These are phyloP conservation scores for Microcaecilia unicolor DNA, from an alignment of 2,797 vertebrate genomes.

Conservation along the genomic window DNA sequence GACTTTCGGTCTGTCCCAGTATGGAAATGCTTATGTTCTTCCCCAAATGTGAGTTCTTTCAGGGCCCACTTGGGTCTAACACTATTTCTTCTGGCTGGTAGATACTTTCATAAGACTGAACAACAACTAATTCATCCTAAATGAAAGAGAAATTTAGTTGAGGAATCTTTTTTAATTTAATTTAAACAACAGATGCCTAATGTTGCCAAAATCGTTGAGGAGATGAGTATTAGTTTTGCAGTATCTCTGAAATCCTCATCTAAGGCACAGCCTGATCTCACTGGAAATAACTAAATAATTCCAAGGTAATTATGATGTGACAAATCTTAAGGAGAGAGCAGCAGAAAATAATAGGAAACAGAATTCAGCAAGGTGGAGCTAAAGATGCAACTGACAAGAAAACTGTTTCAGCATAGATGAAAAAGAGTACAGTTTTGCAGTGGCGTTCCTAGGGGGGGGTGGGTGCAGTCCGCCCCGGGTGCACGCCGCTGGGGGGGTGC, in stretches of 20 bases:
- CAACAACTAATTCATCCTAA: no score
- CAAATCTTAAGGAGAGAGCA: conserved; percentile 20
- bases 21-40: no score
- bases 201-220: conserved; percentile 16
- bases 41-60: no score
- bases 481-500: no score
- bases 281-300: conserved; percentile 30
- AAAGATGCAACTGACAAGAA: conserved; percentile 10
- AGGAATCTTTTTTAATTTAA: neutral
- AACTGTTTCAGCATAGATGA: neutral
- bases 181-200: neutral
- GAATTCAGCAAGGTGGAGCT: neutral
- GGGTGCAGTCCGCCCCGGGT: no score
- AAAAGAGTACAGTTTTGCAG: neutral
- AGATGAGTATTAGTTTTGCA: conserved; percentile 5
- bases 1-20: no score
- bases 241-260: conserved; percentile 1
- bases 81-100: no score
- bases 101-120: conserved; percentile 3
- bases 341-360: conserved; percentile 24
- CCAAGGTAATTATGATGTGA: conserved; percentile 15
- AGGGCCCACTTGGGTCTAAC: no score
- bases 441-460: no score
- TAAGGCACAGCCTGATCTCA: conserved; percentile 12
- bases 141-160: conserved; percentile 1